A percentile compares a stretch with the other conserved stretches of the same genome.
phyloP scores from a whole-genome alignment of 2,888 invertebrate genomes.

The Galerucella pusilla region DNA sequence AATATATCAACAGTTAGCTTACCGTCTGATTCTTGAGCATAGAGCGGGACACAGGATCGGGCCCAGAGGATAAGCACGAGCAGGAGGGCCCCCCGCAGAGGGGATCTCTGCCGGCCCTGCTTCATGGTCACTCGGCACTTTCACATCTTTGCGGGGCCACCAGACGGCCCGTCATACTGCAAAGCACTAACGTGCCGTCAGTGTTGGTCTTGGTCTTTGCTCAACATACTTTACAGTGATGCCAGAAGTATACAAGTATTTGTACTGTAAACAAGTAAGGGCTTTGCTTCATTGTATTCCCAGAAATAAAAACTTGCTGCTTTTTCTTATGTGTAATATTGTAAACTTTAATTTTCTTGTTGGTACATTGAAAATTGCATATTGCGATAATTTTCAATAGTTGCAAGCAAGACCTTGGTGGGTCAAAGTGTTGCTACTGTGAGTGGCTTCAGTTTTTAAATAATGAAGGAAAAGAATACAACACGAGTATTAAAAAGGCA shows the following conservation, averaged over 20 bases:
- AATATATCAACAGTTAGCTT: conserved; percentile 38
- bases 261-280: neutral
- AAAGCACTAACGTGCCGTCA: conserved; percentile 53
- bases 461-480: too few relatives aligned
- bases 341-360: too few relatives aligned
- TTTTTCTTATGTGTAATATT: too few relatives aligned
- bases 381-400: too few relatives aligned
- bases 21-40: conserved; percentile 55
- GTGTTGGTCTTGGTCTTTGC: conserved; percentile 5
- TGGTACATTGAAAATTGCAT: too few relatives aligned
- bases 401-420: too few relatives aligned
- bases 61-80: conserved; percentile 55
- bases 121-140: conserved; percentile 59
- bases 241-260: neutral
- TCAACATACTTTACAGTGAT: conserved; percentile 6
- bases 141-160: conserved; percentile 53
- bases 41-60: conserved; percentile 50
- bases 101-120: conserved; percentile 59
- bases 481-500: too few relatives aligned
- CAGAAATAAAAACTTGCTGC: too few relatives aligned
- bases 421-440: too few relatives aligned
- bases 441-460: too few relatives aligned
- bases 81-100: conserved; percentile 58
- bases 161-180: conserved; percentile 53
- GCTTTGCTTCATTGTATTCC: neutral